Conservation (phyloP, 2,797 vertebrate genomes). For the Eutrigla gurnardus region DNA sequence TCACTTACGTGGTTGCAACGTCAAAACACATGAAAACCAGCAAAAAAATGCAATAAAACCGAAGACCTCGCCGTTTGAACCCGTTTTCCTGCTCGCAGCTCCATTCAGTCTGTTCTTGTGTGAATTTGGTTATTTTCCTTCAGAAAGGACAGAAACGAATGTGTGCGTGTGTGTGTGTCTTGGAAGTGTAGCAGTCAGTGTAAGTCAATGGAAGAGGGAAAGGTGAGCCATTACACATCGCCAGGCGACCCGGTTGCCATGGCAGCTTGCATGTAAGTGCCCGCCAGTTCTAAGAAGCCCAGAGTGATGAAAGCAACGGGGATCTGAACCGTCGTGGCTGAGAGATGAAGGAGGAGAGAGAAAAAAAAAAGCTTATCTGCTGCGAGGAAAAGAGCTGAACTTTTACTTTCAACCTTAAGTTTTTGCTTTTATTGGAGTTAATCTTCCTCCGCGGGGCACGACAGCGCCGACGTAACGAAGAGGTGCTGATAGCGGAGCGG, state of each 20-base stretch:
- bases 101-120: no score
- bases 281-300: conserved; percentile 7
- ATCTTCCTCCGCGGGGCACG: conserved; percentile 22
- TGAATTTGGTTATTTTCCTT: not conserved
- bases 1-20: no score
- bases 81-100: no score
- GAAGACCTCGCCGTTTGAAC: no score
- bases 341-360: conserved; percentile 6
- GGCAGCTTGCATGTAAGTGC: conserved; percentile 15
- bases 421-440: conserved; percentile 23
- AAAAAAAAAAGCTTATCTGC: conserved; percentile 19
- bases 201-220: conserved; percentile 32
- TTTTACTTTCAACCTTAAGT: conserved; percentile 17
- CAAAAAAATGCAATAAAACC: no score
- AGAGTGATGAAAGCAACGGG: conserved; percentile 12
- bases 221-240: conserved; percentile 41
- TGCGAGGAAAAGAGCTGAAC: conserved; percentile 21
- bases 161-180: not conserved
- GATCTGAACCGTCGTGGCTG: conserved; percentile 23
- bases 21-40: no score
- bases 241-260: conserved; percentile 36
- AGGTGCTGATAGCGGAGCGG: not conserved
- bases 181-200: conserved; percentile 7
- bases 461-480: not conserved
- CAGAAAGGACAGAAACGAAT: not conserved